Conservation (phyloP, 2,113 vertebrate genomes). For the Scytalopus superciliaris region DNA sequence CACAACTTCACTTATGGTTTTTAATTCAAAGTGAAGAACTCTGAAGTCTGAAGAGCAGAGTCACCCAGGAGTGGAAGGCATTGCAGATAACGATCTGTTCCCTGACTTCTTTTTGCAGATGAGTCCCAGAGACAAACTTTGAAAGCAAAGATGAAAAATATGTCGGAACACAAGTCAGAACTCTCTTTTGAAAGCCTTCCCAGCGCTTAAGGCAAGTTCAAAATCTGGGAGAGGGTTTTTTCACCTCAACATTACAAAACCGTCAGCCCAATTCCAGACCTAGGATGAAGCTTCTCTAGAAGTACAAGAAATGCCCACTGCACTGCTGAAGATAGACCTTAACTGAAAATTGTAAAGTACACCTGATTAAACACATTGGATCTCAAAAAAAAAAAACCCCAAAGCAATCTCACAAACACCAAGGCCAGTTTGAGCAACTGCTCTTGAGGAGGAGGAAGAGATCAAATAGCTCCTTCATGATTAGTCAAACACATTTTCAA, state of each 20-base stretch:
- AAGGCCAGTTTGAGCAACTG: not conserved
- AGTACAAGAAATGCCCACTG: not conserved
- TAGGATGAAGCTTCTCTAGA: not conserved
- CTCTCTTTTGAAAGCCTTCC: not conserved
- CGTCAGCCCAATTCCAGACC: not conserved
- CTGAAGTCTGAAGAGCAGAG: not conserved
- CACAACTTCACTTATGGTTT: not conserved
- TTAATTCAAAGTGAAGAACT: not conserved
- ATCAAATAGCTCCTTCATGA: not conserved
- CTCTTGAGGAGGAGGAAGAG: not conserved
- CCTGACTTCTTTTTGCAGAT: not conserved
- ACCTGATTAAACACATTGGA: not conserved
- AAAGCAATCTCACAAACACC: not conserved
- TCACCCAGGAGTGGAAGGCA: not conserved
- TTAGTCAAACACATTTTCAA: not conserved
- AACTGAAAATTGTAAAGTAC: not conserved
- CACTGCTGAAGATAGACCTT: not conserved
- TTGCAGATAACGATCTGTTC: not conserved
- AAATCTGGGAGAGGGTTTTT: not conserved
- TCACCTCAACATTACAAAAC: not conserved
- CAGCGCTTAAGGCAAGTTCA: not conserved
- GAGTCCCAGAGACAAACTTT: not conserved
- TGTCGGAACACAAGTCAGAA: not conserved
- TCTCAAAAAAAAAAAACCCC: not conserved
- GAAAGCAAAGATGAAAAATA: not conserved